Conservation (phyloP, 2,797 vertebrate species). For the Cyprinella venusta region DNA sequence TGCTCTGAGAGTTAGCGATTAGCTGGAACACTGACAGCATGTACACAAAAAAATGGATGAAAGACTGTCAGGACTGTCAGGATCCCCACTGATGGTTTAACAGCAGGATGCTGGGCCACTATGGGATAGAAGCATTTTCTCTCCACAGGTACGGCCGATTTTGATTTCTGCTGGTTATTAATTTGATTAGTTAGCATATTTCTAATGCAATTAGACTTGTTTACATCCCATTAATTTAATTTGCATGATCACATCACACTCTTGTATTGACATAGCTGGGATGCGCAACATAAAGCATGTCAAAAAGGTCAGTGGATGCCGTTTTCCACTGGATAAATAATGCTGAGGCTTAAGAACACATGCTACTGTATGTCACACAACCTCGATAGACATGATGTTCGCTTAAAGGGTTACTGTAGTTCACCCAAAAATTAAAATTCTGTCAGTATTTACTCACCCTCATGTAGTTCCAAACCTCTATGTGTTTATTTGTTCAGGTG, state of each 20-base stretch:
- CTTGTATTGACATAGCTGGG: conserved; percentile 1
- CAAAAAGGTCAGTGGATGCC: conserved; percentile 8
- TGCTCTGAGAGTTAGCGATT: conserved; percentile 53
- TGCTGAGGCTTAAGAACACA: conserved; percentile 45
- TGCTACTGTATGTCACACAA: conserved; percentile 9
- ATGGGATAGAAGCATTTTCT: conserved; percentile 35
- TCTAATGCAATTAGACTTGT: conserved; percentile 30
- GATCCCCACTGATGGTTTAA: conserved; percentile 51
- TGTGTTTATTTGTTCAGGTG: no score
- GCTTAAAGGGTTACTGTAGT: no score
- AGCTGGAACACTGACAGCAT: conserved; percentile 42
- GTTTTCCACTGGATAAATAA: conserved; percentile 60
- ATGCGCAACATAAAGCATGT: background rate
- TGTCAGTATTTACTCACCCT: no score
- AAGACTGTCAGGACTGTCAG: conserved; percentile 48
- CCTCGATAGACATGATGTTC: background rate
- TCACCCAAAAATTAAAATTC: no score
- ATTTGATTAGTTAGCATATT: conserved; percentile 41
- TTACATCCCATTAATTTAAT: conserved; percentile 28
- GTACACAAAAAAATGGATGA: conserved; percentile 49
- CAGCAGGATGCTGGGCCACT: conserved; percentile 51
- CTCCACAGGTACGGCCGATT: conserved; percentile 24
- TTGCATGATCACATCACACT: conserved; percentile 6
- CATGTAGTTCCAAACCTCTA: no score
- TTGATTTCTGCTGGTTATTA: conserved; percentile 42